These are phyloP conservation scores for Oenanthe melanoleuca DNA, from an alignment of 2,113 vertebrate genomes.

Conservation along the genomic window DNA sequence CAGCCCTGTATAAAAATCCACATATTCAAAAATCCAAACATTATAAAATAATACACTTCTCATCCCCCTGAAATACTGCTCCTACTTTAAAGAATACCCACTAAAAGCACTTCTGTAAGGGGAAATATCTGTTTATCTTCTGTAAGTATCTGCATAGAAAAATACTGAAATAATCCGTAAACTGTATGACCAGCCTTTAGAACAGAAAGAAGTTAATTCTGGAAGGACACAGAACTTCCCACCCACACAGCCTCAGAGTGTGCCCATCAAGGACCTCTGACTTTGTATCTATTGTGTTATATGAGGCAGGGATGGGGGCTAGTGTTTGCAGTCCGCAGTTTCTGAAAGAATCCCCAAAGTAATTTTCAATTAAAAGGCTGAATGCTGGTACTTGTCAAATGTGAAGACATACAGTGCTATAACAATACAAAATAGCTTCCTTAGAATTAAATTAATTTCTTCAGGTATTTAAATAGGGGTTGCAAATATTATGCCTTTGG, in stretches of 20 bases:
- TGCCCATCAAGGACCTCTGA: conserved; percentile 69
- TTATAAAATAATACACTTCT: background rate
- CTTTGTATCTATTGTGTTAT: conserved; percentile 73
- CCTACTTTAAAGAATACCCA: background rate
- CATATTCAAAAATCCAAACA: background rate
- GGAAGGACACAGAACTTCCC: conserved; percentile 71
- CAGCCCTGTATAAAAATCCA: background rate
- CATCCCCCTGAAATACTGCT: background rate
- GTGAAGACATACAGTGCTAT: conserved; percentile 63
- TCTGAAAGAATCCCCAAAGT: conserved; percentile 78
- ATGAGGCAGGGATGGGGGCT: conserved; percentile 68
- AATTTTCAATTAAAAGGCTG: conserved; percentile 79
- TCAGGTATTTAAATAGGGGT: background rate
- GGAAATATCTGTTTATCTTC: conserved; percentile 57
- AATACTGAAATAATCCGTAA: conserved; percentile 66
- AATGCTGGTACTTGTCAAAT: conserved; percentile 80
- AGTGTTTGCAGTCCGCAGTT: conserved; percentile 71
- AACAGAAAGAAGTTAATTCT: conserved; percentile 53
- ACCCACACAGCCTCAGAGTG: conserved; percentile 74
- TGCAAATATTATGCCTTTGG: conserved; percentile 42
- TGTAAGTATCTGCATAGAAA: conserved; percentile 55
- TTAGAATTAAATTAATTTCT: conserved; percentile 58
- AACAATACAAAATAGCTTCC: conserved; percentile 80
- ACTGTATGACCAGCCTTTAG: conserved; percentile 53
- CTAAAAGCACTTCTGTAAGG: conserved; percentile 37